phyloP scores from a whole-genome alignment of 2,888 invertebrate species.

The Lepidocyrtinus sp. region DNA sequence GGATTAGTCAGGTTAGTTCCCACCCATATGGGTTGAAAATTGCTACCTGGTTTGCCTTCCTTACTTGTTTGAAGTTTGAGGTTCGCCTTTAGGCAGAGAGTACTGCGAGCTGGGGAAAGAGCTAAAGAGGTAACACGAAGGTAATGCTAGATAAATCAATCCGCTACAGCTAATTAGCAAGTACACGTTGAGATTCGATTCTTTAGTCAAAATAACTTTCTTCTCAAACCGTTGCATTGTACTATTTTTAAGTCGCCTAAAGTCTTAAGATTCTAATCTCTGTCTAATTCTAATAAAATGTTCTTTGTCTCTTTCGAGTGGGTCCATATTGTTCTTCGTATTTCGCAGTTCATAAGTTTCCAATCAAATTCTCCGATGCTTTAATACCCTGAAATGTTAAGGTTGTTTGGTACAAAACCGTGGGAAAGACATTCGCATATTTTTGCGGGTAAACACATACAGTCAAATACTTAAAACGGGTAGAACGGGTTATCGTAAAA shows the following conservation, averaged over 20 bases:
- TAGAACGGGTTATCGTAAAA: slow-evolving; percentile 40
- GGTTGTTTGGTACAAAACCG: slow-evolving; percentile 29
- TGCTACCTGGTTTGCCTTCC: slow-evolving; percentile 64
- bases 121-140: not conserved
- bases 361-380: not conserved
- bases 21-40: slow-evolving; percentile 64
- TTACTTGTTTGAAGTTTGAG: slow-evolving; percentile 56
- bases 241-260: too few species aligned
- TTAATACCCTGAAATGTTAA: not conserved
- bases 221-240: too few species aligned
- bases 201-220: not conserved
- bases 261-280: too few species aligned
- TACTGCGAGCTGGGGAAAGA: not conserved
- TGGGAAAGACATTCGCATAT: slow-evolving; percentile 34
- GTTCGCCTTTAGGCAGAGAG: slow-evolving; percentile 50
- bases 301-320: not conserved
- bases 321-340: not conserved
- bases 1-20: slow-evolving; percentile 57
- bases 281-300: too few species aligned
- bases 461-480: slow-evolving; percentile 29
- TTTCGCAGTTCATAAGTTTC: slow-evolving; percentile 31
- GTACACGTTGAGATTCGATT: not conserved
- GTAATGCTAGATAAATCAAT: not conserved
- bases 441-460: not conserved
- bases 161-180: not conserved